Conservation (phyloP, 2,113 vertebrate genomes). For the Cheilinus undulatus region DNA sequence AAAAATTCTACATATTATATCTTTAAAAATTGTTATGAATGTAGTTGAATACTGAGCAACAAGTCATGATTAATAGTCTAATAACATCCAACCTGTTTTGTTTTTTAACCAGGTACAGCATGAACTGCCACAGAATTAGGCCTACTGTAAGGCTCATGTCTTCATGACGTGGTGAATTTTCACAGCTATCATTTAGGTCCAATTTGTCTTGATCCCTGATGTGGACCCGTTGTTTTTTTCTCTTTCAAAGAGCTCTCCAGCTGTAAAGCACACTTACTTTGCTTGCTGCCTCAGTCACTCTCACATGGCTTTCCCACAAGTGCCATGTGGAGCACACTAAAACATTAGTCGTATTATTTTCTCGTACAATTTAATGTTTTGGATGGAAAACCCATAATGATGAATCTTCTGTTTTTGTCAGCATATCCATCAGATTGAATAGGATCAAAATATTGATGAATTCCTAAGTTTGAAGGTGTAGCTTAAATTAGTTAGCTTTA, state of each 20-base stretch:
- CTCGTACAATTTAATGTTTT: too few species aligned
- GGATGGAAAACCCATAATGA: slow-evolving; percentile 8
- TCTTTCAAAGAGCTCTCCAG: slow-evolving; percentile 18
- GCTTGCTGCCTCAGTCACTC: too few species aligned
- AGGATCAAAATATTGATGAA: neutral
- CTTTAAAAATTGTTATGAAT: too few species aligned
- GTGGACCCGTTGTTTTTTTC: slow-evolving; percentile 16
- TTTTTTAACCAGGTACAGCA: too few species aligned
- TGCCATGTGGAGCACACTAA: slow-evolving; percentile 11
- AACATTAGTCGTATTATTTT: neutral
- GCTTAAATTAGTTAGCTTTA: neutral
- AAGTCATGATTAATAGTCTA: too few species aligned
- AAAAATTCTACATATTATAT: too few species aligned
- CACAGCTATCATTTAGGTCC: neutral
- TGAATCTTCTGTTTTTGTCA: neutral
- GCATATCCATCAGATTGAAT: too few species aligned
- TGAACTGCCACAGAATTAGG: too few species aligned
- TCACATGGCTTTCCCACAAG: slow-evolving; percentile 3
- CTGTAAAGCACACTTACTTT: slow-evolving; percentile 3
- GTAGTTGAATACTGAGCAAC: neutral
- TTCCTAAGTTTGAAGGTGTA: neutral
- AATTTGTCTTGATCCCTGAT: slow-evolving; percentile 18
- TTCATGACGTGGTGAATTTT: too few species aligned
- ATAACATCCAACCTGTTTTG: too few species aligned
- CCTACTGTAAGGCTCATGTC: too few species aligned